Conservation (phyloP, 2,888 invertebrate genomes). For the Kryphioiulus occultus region DNA sequence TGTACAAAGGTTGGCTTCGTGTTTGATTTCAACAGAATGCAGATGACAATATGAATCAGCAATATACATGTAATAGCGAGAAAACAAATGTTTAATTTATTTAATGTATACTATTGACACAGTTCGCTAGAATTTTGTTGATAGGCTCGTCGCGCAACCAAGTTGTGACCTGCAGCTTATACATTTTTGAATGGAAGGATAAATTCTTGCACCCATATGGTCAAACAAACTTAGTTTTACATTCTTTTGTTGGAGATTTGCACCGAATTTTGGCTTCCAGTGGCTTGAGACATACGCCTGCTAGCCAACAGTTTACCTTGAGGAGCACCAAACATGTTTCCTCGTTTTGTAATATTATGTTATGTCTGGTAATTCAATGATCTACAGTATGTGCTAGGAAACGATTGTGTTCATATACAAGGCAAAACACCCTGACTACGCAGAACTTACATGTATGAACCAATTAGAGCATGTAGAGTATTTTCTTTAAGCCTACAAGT, state of each 20-base stretch:
- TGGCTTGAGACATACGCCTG: too few relatives aligned
- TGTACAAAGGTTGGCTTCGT: neutral
- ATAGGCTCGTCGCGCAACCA: neutral
- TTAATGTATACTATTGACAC: constrained; percentile 24
- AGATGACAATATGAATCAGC: neutral
- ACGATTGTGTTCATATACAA: neutral
- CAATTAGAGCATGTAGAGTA: neutral
- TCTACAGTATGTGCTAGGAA: neutral
- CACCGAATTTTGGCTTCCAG: too few relatives aligned
- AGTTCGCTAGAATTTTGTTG: neutral
- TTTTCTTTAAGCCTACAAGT: neutral
- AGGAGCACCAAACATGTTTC: neutral
- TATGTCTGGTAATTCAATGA: neutral
- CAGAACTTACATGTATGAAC: neutral
- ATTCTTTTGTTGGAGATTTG: too few relatives aligned
- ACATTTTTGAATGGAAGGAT: neutral
- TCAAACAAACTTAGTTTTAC: neutral
- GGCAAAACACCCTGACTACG: neutral
- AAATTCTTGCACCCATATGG: neutral
- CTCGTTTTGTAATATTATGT: neutral
- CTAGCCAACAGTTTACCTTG: too few relatives aligned
- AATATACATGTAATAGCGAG: neutral
- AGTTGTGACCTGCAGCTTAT: neutral
- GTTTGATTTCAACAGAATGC: neutral
- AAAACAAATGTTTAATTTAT: constrained; percentile 15